Conservation (phyloP, 2,113 vertebrate genomes). For the cattle (Bos taurus) region ARS-UCD2.0 NC_037357.1:31353501-31354000, state of each 20-base stretch:
- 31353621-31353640: slow-evolving; percentile 84
- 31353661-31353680: slow-evolving; percentile 77
- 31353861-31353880: not conserved
- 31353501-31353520: slow-evolving; percentile 85
- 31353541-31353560: slow-evolving; percentile 85
- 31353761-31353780: slow-evolving; percentile 47
- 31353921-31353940: not conserved
- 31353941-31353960: not conserved
- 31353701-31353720: slow-evolving; percentile 50
- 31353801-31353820: not conserved
- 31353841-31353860: slow-evolving; percentile 46
- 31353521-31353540: slow-evolving; percentile 86
- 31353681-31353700: slow-evolving; percentile 68
- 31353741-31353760: slow-evolving; percentile 67
- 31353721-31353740: slow-evolving; percentile 61
- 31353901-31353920: slow-evolving; percentile 38
- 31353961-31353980: not conserved
- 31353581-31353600: slow-evolving; percentile 87
- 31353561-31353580: slow-evolving; percentile 80
- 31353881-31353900: not conserved
- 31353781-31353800: slow-evolving; percentile 52
- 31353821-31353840: slow-evolving; percentile 61
- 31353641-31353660: slow-evolving; percentile 74
- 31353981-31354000: not conserved
- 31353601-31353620: slow-evolving; percentile 89